Evolutionary conservation across 2,888 invertebrate genomes (phyloP).

Genomic region (Drosophila longiperda): DNA sequence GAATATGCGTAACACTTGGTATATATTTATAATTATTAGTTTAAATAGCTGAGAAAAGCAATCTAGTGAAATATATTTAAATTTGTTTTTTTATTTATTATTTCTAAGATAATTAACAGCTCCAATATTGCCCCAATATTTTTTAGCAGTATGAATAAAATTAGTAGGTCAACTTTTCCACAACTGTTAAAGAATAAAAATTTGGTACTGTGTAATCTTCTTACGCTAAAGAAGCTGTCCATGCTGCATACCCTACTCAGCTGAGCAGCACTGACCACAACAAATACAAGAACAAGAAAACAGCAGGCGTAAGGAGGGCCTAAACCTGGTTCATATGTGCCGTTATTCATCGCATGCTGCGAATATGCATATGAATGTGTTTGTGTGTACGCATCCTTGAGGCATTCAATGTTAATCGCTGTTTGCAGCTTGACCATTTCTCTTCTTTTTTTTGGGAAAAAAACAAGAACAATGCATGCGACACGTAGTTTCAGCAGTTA

Average conservation of each 20-base stretch:
- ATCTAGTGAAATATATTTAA: not conserved
- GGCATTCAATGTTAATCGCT: conserved; percentile 33
- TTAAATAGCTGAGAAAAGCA: not conserved
- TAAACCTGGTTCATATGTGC: conserved; percentile 32
- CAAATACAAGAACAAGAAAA: conserved; percentile 4
- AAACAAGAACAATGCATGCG: conserved; percentile 41
- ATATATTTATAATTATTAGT: not conserved
- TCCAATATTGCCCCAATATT: not conserved
- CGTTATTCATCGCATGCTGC: conserved; percentile 44
- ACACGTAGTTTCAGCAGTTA: conserved; percentile 69
- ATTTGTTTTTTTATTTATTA: not conserved
- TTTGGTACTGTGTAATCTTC: conserved; percentile 11
- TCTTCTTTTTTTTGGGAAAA: conserved; percentile 37
- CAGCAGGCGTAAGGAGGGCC: conserved; percentile 20
- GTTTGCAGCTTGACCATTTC: conserved; percentile 39
- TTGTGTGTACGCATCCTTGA: conserved; percentile 46
- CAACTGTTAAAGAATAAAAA: not conserved
- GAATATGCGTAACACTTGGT: not conserved
- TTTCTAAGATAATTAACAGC: not conserved
- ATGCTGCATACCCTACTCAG: not conserved
- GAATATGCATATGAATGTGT: not conserved
- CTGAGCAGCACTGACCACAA: conserved; percentile 37
- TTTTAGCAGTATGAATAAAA: not conserved
- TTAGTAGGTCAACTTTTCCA: not conserved
- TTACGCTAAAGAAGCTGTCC: conserved; percentile 33